A percentile compares a stretch with the other conserved stretches of the same genome.
These are phyloP conservation scores for Heterodera filipjevi DNA, from an alignment of 2,888 invertebrate genomes.

Conservation along the genomic window DNA sequence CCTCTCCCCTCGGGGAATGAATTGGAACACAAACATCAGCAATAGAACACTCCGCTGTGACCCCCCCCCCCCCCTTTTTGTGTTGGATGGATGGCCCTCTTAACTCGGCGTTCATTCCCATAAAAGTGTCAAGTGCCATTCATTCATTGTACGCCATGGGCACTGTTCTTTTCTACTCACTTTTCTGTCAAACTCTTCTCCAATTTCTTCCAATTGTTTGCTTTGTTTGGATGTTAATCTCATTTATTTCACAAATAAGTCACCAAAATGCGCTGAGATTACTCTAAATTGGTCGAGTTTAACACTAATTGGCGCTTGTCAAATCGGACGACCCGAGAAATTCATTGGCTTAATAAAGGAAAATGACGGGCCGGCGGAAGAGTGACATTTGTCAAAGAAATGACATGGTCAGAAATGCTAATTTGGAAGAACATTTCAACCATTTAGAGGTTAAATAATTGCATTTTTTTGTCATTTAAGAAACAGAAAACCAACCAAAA, in stretches of 20 bases:
- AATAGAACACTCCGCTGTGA: not conserved
- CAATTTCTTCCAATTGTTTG: not conserved
- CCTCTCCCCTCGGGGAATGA: not conserved
- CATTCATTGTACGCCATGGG: not conserved
- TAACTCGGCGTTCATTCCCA: not conserved
- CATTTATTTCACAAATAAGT: not conserved
- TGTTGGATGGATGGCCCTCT: not conserved
- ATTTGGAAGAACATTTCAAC: too few species aligned
- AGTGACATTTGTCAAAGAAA: not conserved
- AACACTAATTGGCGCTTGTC: slow-evolving; percentile 2
- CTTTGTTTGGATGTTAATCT: not conserved
- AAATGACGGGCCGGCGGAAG: not conserved
- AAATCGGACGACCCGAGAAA: not conserved
- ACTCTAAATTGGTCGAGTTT: not conserved
- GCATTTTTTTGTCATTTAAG: not conserved
- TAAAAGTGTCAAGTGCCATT: slow-evolving; percentile 10
- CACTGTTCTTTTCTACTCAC: not conserved
- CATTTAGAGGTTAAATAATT: too few species aligned
- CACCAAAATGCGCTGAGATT: not conserved
- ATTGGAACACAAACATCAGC: slow-evolving; percentile 12
- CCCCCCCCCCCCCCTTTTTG: too few species aligned
- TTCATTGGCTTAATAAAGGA: not conserved
- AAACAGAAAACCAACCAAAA: not conserved
- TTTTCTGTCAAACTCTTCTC: not conserved
- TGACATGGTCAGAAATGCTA: not conserved